Conservation (phyloP, 2,888 invertebrate species). For the Philereme transversata region DNA sequence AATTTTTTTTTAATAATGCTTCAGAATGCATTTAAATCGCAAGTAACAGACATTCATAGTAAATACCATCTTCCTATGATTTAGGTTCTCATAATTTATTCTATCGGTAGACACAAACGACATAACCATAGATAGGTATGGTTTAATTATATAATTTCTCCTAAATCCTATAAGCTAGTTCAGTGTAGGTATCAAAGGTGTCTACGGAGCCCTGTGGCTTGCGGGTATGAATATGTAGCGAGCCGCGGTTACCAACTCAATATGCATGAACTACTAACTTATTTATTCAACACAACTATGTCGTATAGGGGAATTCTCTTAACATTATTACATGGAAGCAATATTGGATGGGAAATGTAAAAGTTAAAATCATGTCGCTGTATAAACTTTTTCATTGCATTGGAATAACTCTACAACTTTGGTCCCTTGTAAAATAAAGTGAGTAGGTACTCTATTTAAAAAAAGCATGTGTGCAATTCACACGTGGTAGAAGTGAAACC, state of each 20-base stretch:
- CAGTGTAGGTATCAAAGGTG: constrained; percentile 24
- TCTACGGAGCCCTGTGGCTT: constrained; percentile 24
- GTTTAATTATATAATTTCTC: constrained; percentile 3
- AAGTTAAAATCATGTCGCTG: not conserved
- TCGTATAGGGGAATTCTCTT: constrained; percentile 15
- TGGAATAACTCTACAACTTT: not conserved
- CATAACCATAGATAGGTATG: not conserved
- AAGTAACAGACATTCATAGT: too few species aligned
- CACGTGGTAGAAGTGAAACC: too few species aligned
- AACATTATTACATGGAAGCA: constrained; percentile 3
- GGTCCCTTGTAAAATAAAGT: too few species aligned
- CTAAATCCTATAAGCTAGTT: constrained; percentile 21
- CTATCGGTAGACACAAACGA: not conserved
- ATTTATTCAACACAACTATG: constrained; percentile 57
- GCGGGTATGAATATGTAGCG: constrained; percentile 63
- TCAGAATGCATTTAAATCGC: too few species aligned
- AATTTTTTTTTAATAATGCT: too few species aligned
- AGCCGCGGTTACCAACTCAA: constrained; percentile 56
- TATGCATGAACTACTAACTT: constrained; percentile 71
- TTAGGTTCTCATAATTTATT: too few species aligned
- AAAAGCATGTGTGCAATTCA: too few species aligned
- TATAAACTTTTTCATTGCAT: not conserved
- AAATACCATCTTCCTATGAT: too few species aligned
- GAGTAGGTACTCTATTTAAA: too few species aligned
- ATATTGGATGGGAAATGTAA: constrained; percentile 5